Evolutionary conservation across 2,888 invertebrate species (phyloP), one percentile per base, ranked within the genome.

Genomic region (Drosophila rellima): DNA sequence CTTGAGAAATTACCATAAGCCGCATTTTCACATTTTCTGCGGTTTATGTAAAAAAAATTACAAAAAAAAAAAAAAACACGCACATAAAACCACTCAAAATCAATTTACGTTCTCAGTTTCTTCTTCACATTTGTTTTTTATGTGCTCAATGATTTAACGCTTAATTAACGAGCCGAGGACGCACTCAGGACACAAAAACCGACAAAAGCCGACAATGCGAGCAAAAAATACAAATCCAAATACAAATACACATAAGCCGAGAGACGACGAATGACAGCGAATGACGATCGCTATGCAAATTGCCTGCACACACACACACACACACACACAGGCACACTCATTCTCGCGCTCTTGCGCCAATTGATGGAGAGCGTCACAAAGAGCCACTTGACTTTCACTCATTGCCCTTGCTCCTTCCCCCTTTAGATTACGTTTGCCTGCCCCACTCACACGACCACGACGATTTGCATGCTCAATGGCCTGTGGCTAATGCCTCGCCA

Each of bases 331-430:
- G 48, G 26, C 56, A 47, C 51, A 29, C 55, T 39, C 42, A 50
- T 52, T 48, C 37, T 18, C 31, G 10, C 39, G 37, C 31, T 52
- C 44, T 15, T 18, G 39, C 52, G 48, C 23, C 17, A 20, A n/a
- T 17, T 37, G 47, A 6, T 61, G 51, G 57, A 73, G 80, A 78
- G 82, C 85, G 82, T 87, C 69, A 70, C 56, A 52, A 80, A 87
- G 83, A 56, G 77, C 63, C 88, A 83, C 83, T 83, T 83, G 83
- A 83, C 83, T 83, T 87, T 82, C 85, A 78, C 88, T 88, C 77
- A 65, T 72, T 60, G 29, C 39, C 60, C 48, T 62, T 66, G 64
- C 72, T 50, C 47, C 20, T 59, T 39, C 17, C 44, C 45, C 39
- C 40, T 40, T 63, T 26, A 13, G 47, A 17, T 23, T 33, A 29